These are phyloP conservation scores for Hirtodrosophila cameraria DNA, from an alignment of 2,888 invertebrate species.

Conservation along the genomic window DNA sequence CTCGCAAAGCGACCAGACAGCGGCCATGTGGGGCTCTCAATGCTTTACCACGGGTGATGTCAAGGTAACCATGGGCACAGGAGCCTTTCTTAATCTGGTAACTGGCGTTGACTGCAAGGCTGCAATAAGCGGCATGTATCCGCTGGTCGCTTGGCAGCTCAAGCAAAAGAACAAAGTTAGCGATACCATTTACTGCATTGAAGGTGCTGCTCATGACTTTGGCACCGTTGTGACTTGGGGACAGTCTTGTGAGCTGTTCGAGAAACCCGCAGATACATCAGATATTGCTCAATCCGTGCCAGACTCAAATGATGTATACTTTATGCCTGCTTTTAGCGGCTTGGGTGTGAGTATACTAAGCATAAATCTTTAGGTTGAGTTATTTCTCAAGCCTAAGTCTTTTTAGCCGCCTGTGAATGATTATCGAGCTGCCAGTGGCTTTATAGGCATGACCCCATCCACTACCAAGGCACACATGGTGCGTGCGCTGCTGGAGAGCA, in stretches of 20 bases:
- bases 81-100: constrained; percentile 94
- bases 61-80: constrained; percentile 96
- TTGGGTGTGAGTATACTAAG: constrained; percentile 87
- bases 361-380: neutral
- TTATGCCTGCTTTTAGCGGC: constrained; percentile 95
- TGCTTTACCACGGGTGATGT: constrained; percentile 91
- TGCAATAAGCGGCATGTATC: constrained; percentile 93
- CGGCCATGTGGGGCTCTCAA: constrained; percentile 94
- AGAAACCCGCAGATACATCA: constrained; percentile 87
- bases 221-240: constrained; percentile 95
- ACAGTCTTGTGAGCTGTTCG: constrained; percentile 88
- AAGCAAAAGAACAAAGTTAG: constrained; percentile 19
- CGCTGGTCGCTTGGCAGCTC: constrained; percentile 93
- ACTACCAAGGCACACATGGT: constrained; percentile 91
- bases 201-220: constrained; percentile 94
- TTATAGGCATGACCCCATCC: constrained; percentile 88
- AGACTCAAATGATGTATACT: constrained; percentile 91
- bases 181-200: constrained; percentile 89
- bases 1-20: constrained; percentile 89
- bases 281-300: constrained; percentile 88
- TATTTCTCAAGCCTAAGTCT: neutral
- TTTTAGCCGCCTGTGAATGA: constrained; percentile 94
- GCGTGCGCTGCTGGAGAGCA: constrained; percentile 93
- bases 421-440: constrained; percentile 92
- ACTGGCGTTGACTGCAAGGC: constrained; percentile 91